Evolutionary conservation across 2,888 invertebrate species (phyloP).

Genomic region (Thyatira batis): DNA sequence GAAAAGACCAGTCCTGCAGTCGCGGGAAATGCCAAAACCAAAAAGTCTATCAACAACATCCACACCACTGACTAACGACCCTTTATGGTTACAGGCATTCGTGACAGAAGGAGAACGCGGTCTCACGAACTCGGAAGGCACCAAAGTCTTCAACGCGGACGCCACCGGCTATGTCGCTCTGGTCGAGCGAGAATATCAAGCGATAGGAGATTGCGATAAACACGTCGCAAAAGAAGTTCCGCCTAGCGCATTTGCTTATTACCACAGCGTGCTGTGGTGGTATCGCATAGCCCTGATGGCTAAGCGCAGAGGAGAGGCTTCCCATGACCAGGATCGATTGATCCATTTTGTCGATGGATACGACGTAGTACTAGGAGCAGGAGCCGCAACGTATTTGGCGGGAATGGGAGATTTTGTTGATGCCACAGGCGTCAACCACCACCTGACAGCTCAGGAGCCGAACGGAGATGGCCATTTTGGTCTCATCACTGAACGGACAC

Average conservation of each 20-base stretch:
- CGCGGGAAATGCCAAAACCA: conserved; percentile 12
- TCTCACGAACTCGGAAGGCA: conserved; percentile 4
- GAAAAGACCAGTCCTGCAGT: not conserved
- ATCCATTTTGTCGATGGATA: conserved; percentile 10
- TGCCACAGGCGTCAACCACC: conserved; percentile 4
- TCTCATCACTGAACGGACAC: not conserved
- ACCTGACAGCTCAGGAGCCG: not conserved
- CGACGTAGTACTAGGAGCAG: conserved; percentile 5
- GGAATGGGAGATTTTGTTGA: conserved; percentile 11
- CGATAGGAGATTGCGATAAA: conserved; percentile 18
- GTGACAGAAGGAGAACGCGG: conserved; percentile 19
- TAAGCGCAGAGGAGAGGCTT: not conserved
- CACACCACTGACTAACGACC: conserved; percentile 17
- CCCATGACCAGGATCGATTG: conserved; percentile 3
- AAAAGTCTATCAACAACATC: conserved; percentile 1
- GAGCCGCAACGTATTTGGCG: conserved; percentile 5
- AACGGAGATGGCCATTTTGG: conserved; percentile 4
- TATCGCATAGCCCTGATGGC: conserved; percentile 7
- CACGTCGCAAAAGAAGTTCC: conserved; percentile 14
- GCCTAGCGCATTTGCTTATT: conserved; percentile 15
- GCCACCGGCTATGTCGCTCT: conserved; percentile 16
- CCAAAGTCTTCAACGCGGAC: conserved; percentile 12
- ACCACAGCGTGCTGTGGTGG: conserved; percentile 9
- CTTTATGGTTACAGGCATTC: conserved; percentile 15
- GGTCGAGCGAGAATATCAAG: conserved; percentile 18